phyloP scores from a whole-genome alignment of 2,888 invertebrate species.

The Eupsilia transversa region DNA sequence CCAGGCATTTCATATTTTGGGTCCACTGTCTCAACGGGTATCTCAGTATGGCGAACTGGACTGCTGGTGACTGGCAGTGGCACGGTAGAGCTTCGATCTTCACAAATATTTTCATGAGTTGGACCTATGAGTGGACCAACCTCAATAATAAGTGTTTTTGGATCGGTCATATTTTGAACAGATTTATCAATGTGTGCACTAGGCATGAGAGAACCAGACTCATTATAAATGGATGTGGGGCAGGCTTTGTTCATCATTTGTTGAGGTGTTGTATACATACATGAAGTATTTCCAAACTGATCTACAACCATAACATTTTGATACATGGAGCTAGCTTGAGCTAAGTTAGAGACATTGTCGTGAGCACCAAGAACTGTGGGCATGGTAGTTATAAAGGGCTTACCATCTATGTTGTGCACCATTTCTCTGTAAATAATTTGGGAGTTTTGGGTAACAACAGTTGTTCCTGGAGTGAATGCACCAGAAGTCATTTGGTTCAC shows the following conservation, averaged over 20 bases:
- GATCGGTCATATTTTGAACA: slow-evolving; percentile 74
- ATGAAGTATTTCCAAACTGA: slow-evolving; percentile 86
- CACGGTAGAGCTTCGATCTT: slow-evolving; percentile 24
- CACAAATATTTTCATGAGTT: slow-evolving; percentile 56
- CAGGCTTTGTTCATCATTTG: slow-evolving; percentile 79
- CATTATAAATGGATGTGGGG: slow-evolving; percentile 76
- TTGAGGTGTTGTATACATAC: slow-evolving; percentile 84
- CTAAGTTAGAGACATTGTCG: slow-evolving; percentile 82
- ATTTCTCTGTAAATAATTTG: slow-evolving; percentile 88
- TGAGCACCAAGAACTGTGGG: slow-evolving; percentile 80
- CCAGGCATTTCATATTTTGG: slow-evolving; percentile 76
- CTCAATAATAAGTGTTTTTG: slow-evolving; percentile 86
- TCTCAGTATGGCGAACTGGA: slow-evolving; percentile 63
- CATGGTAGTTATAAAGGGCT: slow-evolving; percentile 84
- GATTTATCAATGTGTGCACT: slow-evolving; percentile 74
- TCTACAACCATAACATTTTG: slow-evolving; percentile 89
- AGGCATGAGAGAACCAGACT: slow-evolving; percentile 68
- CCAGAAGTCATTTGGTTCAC: slow-evolving; percentile 80
- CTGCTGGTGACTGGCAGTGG: slow-evolving; percentile 53
- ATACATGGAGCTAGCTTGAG: slow-evolving; percentile 85
- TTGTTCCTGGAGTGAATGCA: slow-evolving; percentile 83
- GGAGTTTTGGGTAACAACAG: slow-evolving; percentile 87
- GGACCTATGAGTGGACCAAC: slow-evolving; percentile 81
- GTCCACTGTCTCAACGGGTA: slow-evolving; percentile 69
- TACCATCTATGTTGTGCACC: slow-evolving; percentile 87